Evolutionary conservation across 2,113 vertebrate species (phyloP).

Genomic region (Peromyscus leucopus): DNA sequence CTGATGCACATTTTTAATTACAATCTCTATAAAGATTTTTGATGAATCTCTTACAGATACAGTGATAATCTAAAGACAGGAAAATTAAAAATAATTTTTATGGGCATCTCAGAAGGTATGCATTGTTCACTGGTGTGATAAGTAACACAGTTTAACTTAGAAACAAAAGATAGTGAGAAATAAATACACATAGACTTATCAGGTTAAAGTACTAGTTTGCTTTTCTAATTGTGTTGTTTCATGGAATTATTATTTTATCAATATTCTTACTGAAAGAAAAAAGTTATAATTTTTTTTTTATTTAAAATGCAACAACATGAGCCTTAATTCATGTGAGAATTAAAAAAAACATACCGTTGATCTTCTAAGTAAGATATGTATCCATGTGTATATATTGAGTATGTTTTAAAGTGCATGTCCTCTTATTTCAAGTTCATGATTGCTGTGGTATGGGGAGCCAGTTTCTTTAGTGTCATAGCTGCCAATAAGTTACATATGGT

Average conservation of each 20-base stretch:
- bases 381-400: background rate
- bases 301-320: background rate
- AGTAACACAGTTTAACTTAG: background rate
- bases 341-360: background rate
- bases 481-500: background rate
- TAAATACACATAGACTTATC: background rate
- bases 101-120: conserved; percentile 45
- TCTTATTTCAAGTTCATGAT: background rate
- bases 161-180: background rate
- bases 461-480: background rate
- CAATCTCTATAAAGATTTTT: background rate
- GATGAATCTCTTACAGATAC: background rate
- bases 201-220: conserved; percentile 33
- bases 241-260: background rate
- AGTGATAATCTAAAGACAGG: conserved; percentile 6
- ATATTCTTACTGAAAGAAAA: background rate
- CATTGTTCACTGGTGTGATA: background rate
- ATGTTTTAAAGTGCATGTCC: conserved; percentile 2
- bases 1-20: conserved; percentile 13
- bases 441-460: background rate
- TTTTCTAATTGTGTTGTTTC: background rate
- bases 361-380: background rate
- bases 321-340: background rate
- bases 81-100: conserved; percentile 58
- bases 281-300: background rate